Evolutionary conservation across 2,797 vertebrate genomes (phyloP).

Genomic region (Pelochelys cantorii): DNA sequence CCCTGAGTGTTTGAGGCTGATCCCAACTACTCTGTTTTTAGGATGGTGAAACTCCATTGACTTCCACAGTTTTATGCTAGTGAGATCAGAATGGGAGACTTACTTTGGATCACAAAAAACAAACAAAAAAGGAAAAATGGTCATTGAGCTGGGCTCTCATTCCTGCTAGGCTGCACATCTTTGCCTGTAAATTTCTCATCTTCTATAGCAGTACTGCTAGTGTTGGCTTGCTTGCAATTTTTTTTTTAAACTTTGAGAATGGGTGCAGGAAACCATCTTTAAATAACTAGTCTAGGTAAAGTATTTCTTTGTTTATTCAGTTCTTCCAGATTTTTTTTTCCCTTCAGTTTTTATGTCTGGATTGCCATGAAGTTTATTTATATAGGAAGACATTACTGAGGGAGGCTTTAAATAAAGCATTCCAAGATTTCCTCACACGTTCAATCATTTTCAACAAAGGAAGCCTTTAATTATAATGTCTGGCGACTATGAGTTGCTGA

Average conservation of each 20-base stretch:
- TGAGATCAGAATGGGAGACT: neutral
- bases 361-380: neutral
- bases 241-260: neutral
- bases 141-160: neutral
- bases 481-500: neutral
- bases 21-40: neutral
- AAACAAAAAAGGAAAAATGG: neutral
- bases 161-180: neutral
- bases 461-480: neutral
- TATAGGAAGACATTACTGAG: neutral
- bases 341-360: neutral
- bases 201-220: neutral
- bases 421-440: neutral
- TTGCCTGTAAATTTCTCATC: neutral
- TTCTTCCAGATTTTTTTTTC: slow-evolving; percentile 3
- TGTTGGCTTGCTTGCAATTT: neutral
- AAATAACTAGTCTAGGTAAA: neutral
- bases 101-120: neutral
- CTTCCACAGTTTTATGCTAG: neutral
- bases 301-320: neutral
- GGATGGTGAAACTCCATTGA: neutral
- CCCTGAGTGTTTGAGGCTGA: neutral
- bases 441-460: neutral
- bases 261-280: neutral
- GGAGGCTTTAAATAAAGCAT: neutral